phyloP scores from a whole-genome alignment of 2,797 vertebrate species.

The Aulostomus chinensis region DNA sequence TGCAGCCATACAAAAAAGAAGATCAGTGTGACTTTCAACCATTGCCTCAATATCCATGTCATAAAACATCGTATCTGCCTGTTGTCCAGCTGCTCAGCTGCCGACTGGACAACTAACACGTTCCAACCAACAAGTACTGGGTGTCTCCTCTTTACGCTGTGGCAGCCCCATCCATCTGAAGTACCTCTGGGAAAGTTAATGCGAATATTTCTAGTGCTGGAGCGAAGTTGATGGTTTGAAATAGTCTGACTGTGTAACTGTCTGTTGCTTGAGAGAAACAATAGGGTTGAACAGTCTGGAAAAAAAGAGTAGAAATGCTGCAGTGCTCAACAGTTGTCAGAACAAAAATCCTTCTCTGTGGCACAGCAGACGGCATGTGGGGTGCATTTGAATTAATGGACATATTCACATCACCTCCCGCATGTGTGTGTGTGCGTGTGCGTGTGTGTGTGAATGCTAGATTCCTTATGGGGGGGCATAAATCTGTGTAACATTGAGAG shows the following conservation, averaged over 20 bases:
- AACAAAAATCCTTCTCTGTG: neutral
- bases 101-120: too few species aligned
- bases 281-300: neutral
- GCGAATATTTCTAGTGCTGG: too few species aligned
- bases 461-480: too few species aligned
- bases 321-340: too few species aligned
- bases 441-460: neutral
- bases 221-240: neutral
- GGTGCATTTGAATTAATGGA: neutral
- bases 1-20: neutral
- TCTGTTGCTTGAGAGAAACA: slow-evolving; percentile 1
- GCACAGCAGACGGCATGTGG: neutral
- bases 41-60: too few species aligned
- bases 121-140: too few species aligned
- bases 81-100: too few species aligned
- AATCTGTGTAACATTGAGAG: too few species aligned
- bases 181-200: too few species aligned
- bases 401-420: slow-evolving; percentile 1
- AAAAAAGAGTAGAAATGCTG: neutral
- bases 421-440: neutral
- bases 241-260: neutral
- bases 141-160: too few species aligned
- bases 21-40: neutral
- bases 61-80: too few species aligned
- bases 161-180: slow-evolving; percentile 1